These are phyloP conservation scores for Aphaenogaster floridana DNA, from an alignment of 1,140 invertebrate species.

Conservation along the genomic window DNA sequence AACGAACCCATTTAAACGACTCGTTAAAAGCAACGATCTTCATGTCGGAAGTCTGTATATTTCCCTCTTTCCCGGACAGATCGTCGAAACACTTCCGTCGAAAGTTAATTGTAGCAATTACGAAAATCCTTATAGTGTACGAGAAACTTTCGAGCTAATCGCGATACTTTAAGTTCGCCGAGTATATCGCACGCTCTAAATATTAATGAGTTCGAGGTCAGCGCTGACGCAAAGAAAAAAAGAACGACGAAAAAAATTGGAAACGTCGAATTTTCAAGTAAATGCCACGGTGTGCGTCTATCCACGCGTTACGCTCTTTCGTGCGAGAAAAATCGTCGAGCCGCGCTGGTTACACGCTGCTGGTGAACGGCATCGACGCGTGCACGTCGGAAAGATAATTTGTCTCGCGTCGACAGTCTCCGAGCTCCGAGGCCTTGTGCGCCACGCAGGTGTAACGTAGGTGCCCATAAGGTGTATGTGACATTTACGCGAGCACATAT, in stretches of 20 bases:
- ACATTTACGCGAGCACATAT: conserved; percentile 71
- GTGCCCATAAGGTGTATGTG: conserved; percentile 62
- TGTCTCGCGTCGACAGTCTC: conserved; percentile 72
- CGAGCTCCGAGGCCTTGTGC: conserved; percentile 55
- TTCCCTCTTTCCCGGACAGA: neutral
- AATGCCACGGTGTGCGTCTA: neutral
- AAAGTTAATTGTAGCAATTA: neutral
- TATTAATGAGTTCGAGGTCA: conserved; percentile 56
- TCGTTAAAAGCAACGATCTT: conserved; percentile 40
- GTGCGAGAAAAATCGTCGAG: conserved; percentile 51
- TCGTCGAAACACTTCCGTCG: neutral
- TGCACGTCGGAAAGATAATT: conserved; percentile 72
- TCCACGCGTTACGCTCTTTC: neutral
- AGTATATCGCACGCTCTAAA: conserved; percentile 27
- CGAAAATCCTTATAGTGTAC: neutral
- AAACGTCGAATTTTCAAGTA: conserved; percentile 31
- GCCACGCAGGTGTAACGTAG: conserved; percentile 57
- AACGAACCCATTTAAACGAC: conserved; percentile 53
- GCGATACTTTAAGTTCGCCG: conserved; percentile 12
- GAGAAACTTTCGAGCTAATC: neutral
- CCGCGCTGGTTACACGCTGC: conserved; percentile 26
- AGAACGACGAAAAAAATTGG: neutral
- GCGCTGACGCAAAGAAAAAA: conserved; percentile 4
- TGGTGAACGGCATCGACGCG: conserved; percentile 69
- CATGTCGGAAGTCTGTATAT: neutral